phyloP scores from a whole-genome alignment of 2,888 invertebrate species.

The Chromoteleia sp. region DNA sequence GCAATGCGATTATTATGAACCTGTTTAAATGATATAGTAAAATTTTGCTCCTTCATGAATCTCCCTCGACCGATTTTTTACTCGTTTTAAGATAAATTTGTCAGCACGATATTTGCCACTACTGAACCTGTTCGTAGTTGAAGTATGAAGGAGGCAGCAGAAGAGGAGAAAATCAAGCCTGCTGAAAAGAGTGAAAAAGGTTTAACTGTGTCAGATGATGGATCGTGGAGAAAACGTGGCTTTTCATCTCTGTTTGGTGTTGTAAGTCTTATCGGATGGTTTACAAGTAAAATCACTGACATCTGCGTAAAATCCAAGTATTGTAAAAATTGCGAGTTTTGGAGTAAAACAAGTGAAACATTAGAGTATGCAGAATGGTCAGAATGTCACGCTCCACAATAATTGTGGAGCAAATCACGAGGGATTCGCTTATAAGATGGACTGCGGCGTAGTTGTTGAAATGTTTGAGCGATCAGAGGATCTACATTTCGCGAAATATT shows the following conservation, averaged over 20 bases:
- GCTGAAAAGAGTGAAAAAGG: background rate
- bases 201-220: constrained; percentile 7
- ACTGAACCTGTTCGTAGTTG: background rate
- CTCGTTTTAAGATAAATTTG: constrained; percentile 8
- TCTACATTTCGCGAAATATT: constrained; percentile 3
- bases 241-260: constrained; percentile 15
- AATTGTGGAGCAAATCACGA: constrained; percentile 14
- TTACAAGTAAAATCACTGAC: constrained; percentile 51
- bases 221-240: constrained; percentile 2
- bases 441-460: constrained; percentile 6
- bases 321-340: constrained; percentile 32
- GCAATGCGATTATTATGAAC: constrained; percentile 71
- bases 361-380: background rate
- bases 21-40: constrained; percentile 46
- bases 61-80: constrained; percentile 14
- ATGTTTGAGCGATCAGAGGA: constrained; percentile 24
- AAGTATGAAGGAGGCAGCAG: constrained; percentile 1
- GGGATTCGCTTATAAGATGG: constrained; percentile 17
- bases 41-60: constrained; percentile 72
- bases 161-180: background rate
- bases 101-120: background rate
- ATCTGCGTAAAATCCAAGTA: constrained; percentile 54
- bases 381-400: background rate
- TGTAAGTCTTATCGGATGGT: constrained; percentile 47
- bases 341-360: constrained; percentile 33